Evolutionary conservation across 2,888 invertebrate genomes (phyloP).

Genomic region (Torymus tubicola): DNA sequence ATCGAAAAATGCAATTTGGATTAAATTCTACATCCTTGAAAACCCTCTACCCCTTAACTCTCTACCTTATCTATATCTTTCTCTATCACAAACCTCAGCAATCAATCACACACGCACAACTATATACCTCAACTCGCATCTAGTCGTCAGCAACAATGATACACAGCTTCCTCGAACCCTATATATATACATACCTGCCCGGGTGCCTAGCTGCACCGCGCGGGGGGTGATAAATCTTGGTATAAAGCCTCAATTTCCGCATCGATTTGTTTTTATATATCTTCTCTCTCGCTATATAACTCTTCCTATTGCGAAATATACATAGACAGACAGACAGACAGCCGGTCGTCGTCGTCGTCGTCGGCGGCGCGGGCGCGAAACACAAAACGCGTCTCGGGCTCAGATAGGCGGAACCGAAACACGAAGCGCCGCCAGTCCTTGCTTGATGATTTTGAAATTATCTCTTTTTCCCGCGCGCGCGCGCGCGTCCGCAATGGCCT

Average conservation of each 20-base stretch:
- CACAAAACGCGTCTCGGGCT: slow-evolving; percentile 10
- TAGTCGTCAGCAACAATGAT: slow-evolving; percentile 14
- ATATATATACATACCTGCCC: not conserved
- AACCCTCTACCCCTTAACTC: too few species aligned
- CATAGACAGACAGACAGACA: too few species aligned
- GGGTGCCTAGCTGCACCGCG: too few species aligned
- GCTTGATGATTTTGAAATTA: slow-evolving; percentile 3
- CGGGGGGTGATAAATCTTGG: slow-evolving; percentile 35
- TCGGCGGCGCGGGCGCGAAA: too few species aligned
- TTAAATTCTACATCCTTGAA: too few species aligned
- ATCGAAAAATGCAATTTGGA: too few species aligned
- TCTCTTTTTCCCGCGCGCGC: slow-evolving; percentile 15
- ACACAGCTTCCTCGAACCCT: slow-evolving; percentile 23
- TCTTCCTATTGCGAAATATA: too few species aligned
- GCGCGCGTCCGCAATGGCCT: not conserved
- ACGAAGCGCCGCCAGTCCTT: slow-evolving; percentile 34
- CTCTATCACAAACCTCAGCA: too few species aligned
- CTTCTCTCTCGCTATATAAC: not conserved
- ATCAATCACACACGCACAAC: not conserved
- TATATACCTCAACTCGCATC: not conserved
- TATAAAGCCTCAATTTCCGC: slow-evolving; percentile 40
- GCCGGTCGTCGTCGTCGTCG: too few species aligned
- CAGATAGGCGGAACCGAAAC: slow-evolving; percentile 35
- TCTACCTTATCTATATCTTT: too few species aligned
- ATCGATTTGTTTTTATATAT: slow-evolving; percentile 35